Evolutionary conservation across 2,888 invertebrate genomes (phyloP).

Genomic region (Junonia oenone): DNA sequence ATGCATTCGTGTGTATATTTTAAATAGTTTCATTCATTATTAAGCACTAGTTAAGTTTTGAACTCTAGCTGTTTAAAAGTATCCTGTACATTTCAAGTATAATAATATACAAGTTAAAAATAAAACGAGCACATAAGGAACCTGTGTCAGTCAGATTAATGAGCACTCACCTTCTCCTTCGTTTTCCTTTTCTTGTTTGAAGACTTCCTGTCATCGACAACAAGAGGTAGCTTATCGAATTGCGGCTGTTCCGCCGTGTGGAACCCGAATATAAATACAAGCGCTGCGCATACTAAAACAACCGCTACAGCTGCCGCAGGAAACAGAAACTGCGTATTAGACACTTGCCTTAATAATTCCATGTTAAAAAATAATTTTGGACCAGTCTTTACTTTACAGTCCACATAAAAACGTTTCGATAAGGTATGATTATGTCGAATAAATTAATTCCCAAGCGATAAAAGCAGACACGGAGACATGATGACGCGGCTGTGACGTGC

Average conservation of each 20-base stretch:
- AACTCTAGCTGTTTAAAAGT: neutral
- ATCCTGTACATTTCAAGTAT: neutral
- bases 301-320: constrained; percentile 80
- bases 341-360: constrained; percentile 81
- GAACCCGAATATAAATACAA: constrained; percentile 89
- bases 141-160: neutral
- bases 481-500: constrained; percentile 86
- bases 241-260: constrained; percentile 89
- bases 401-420: constrained; percentile 70
- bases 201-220: constrained; percentile 83
- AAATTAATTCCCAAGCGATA: constrained; percentile 75
- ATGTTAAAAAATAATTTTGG: constrained; percentile 62
- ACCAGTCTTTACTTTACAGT: constrained; percentile 53
- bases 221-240: constrained; percentile 84
- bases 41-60: neutral
- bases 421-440: constrained; percentile 71
- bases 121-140: constrained; percentile 56
- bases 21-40: no score
- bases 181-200: constrained; percentile 84
- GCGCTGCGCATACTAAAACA: constrained; percentile 85
- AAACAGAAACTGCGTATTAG: constrained; percentile 77
- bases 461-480: constrained; percentile 80
- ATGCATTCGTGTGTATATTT: neutral
- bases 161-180: constrained; percentile 83
- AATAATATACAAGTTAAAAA: constrained; percentile 63